These are phyloP conservation scores for Rhinolophus sinicus DNA, from an alignment of 2,113 vertebrate species.

Conservation along the genomic window DNA sequence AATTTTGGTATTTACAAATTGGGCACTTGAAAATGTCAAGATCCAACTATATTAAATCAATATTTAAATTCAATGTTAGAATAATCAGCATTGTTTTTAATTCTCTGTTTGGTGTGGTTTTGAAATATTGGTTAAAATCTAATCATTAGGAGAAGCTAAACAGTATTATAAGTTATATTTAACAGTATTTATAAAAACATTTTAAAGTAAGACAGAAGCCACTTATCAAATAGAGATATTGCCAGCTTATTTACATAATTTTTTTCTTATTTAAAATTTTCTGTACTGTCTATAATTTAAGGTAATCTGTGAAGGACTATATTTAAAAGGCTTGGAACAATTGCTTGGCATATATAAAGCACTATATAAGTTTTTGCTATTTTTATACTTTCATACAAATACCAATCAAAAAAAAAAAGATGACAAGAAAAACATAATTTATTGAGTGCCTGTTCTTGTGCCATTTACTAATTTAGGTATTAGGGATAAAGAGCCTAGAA, in stretches of 20 bases:
- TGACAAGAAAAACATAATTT: not conserved
- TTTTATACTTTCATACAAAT: slow-evolving; percentile 42
- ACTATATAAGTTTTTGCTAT: not conserved
- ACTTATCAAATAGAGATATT: not conserved
- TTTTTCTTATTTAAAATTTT: not conserved
- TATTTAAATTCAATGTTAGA: slow-evolving; percentile 56
- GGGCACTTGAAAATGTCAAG: slow-evolving; percentile 49
- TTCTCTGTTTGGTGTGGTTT: not conserved
- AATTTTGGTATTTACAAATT: slow-evolving; percentile 49
- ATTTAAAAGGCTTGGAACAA: not conserved
- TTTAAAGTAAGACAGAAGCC: not conserved
- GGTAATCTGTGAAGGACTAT: not conserved
- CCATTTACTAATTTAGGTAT: not conserved
- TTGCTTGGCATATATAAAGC: not conserved
- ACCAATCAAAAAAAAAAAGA: not conserved
- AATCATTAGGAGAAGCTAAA: not conserved
- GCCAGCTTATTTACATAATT: not conserved
- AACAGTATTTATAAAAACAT: not conserved
- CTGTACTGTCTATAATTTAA: not conserved
- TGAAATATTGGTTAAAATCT: slow-evolving; percentile 26
- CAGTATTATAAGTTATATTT: not conserved
- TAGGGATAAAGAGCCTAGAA: not conserved
- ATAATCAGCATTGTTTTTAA: not conserved
- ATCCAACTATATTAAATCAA: slow-evolving; percentile 49
- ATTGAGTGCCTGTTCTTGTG: not conserved